Base-by-base conservation (phyloP, 2,888 invertebrate genomes). In the Chrysina gloriosa region DNA sequence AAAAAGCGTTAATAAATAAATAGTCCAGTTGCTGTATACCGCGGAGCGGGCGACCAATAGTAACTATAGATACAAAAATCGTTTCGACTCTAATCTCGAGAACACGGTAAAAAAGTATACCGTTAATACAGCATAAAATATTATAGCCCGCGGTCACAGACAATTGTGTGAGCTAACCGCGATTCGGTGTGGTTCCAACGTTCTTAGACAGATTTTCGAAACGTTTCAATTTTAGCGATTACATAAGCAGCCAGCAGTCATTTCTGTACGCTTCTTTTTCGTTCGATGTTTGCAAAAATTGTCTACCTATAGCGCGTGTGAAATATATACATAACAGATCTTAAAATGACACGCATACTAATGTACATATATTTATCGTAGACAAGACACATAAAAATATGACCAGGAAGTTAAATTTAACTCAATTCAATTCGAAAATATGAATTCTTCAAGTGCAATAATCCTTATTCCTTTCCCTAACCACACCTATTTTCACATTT, bases 51-150 rank as follows among this genome's bases (percentile, higher is more conserved):
- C 14, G 5, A 27, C 50, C 11, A 16, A 21, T 16, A 31, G 6
- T 52, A 29, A 9, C 29, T 52, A 14, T 14, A 14, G 50, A 16
- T 48, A 48, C 48, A 9, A 52, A 52, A 61, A 42, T 61, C 42
- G 23, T 61, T 61, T 61, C 58, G 58, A 16, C 9, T 52, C 52
- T 52, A 52, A 31, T 52, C 29, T 52, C 31, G 52, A 29, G 52
- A 52, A 42, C 42, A 42, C 58, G 42, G 58, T 58, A 61, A 58
- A 61, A 61, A 61, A 61, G 31, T 61, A 27, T 61, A 61, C 58
- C 58, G 58, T 61, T 61, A 61, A 42, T 45, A 61, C 27, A 42
- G 58, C 45, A 42, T 61, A 45, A 61, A 42, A 61, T 61, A 61
- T 52, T 52, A 52, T 61, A 29, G 42, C 58, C 42, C 16, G 58